Conservation (phyloP, 2,797 vertebrate species). For the Xenopus petersii region DNA sequence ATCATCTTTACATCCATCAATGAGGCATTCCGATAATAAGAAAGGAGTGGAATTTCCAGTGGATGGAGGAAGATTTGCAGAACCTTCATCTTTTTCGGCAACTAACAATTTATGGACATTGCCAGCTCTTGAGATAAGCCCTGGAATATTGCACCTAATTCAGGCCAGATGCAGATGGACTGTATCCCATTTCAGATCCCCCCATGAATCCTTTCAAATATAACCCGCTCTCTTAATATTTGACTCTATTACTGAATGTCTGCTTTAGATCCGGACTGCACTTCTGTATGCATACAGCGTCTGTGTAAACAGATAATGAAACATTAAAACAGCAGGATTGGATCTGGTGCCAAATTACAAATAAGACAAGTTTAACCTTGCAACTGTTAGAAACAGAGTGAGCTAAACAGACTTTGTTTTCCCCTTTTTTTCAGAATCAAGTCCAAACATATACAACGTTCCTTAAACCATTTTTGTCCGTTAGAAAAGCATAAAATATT, state of each 20-base stretch:
- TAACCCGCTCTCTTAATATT: constrained; percentile 24
- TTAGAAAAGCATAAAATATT: no score
- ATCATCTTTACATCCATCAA: neutral
- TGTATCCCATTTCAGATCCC: constrained; percentile 26
- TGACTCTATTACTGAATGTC: neutral
- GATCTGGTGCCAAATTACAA: neutral
- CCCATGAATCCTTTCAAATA: constrained; percentile 18
- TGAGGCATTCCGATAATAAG: neutral
- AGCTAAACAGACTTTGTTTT: constrained; percentile 1
- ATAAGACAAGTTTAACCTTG: constrained; percentile 11
- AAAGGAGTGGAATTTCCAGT: constrained; percentile 3
- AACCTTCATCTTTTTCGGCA: constrained; percentile 5
- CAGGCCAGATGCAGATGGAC: constrained; percentile 31
- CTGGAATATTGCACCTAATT: constrained; percentile 31
- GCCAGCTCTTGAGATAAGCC: constrained; percentile 27
- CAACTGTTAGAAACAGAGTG: neutral
- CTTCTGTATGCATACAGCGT: neutral
- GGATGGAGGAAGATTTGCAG: constrained; percentile 31
- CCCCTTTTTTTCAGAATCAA: neutral
- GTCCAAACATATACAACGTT: neutral
- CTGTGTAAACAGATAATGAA: neutral
- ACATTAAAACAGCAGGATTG: constrained; percentile 13
- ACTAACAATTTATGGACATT: constrained; percentile 14
- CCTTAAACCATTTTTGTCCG: neutral
- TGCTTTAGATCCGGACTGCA: constrained; percentile 3